These are phyloP conservation scores for Equus przewalskii DNA, from an alignment of 2,113 vertebrate species.

Conservation along the genomic window DNA sequence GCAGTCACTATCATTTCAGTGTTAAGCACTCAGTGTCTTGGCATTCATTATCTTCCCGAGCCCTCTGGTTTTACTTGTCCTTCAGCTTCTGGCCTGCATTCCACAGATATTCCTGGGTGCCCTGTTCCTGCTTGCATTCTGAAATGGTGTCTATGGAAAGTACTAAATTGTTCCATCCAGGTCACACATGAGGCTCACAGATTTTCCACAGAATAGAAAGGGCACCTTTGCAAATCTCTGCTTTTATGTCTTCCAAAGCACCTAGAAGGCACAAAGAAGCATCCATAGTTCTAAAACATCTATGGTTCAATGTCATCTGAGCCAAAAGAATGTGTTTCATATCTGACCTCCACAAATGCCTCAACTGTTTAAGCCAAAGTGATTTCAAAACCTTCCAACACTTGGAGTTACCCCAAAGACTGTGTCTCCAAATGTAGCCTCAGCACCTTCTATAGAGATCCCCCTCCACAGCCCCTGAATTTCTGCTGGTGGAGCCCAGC, in stretches of 20 bases:
- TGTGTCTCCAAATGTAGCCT: neutral
- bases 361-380: neutral
- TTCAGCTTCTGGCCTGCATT: constrained; percentile 62
- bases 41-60: neutral
- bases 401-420: neutral
- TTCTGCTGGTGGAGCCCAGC: neutral
- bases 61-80: constrained; percentile 62
- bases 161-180: neutral
- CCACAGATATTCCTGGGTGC: constrained; percentile 35
- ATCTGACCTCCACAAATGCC: neutral
- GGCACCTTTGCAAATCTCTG: neutral
- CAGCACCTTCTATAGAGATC: neutral
- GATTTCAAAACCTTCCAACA: neutral
- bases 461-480: neutral
- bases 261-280: neutral
- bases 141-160: neutral
- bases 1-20: neutral
- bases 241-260: neutral
- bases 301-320: neutral
- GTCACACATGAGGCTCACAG: neutral
- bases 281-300: rapidly evolving
- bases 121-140: constrained; percentile 46
- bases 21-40: neutral
- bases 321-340: neutral
- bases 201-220: neutral